phyloP scores from a whole-genome alignment of 1,140 invertebrate genomes.

The Geopemphigus sp. region DNA sequence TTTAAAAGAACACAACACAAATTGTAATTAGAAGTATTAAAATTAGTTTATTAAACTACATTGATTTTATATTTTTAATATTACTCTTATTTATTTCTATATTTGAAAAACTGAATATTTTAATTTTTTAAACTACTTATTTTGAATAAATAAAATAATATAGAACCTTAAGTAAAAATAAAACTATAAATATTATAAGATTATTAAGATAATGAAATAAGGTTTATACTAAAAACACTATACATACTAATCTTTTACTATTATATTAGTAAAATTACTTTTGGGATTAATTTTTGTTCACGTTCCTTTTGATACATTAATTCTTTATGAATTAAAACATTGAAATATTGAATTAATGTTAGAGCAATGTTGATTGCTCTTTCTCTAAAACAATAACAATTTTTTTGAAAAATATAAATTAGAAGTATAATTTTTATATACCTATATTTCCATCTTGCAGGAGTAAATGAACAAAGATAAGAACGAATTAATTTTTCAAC shows the following conservation, averaged over 20 bases:
- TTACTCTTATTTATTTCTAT: too few species aligned
- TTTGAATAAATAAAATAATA: too few species aligned
- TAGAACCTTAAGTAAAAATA: background rate
- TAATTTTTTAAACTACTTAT: too few species aligned
- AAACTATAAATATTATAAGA: background rate
- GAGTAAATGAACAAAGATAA: background rate
- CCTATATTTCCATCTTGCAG: background rate
- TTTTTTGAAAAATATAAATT: background rate
- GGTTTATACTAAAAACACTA: background rate
- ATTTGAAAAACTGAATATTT: too few species aligned
- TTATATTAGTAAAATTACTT: background rate
- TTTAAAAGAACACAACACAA: too few species aligned
- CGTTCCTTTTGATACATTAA: background rate
- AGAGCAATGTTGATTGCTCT: background rate
- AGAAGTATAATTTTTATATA: background rate
- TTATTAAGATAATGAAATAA: background rate
- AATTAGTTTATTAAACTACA: background rate
- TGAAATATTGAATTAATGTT: conserved; percentile 26
- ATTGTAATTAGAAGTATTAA: too few species aligned
- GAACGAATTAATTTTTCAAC: background rate
- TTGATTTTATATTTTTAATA: background rate
- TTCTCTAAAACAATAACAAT: background rate
- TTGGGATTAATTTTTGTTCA: background rate
- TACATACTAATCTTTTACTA: background rate
- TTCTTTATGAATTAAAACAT: background rate